Base-by-base conservation (phyloP, 2,797 vertebrate species). In the Coranthus polyacanthus region DNA sequence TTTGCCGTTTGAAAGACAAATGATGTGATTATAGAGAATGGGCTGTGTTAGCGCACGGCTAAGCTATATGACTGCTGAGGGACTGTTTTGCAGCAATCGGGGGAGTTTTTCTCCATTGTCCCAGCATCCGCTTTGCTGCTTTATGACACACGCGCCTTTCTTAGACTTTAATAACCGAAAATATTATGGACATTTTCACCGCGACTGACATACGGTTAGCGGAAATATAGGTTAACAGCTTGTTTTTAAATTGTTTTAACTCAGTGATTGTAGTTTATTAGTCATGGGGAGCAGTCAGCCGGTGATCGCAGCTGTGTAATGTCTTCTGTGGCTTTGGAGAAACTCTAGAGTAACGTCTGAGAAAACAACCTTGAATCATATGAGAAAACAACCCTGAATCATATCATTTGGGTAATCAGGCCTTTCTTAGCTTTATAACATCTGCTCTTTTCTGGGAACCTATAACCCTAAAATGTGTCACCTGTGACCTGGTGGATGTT, bases 1-100 rank as follows among this genome's bases (percentile, higher is more conserved):
- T 13, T 20, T 0, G 41, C 50, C 22, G 9, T 74, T 68, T 74
- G 24, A 56, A 49, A 76, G 68, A 78, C 70, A 68, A 55, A 77
- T 64, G 64, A 82, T 49, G 74, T 75, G 69, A 84, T 89, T 62
- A 64, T 24, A 56, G 62, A 32, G 51, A 79, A 79, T 45, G 55
- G 52, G 53, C 45, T 63, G 32, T 36, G 38, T 72, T 60, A 47
- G 54, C 47, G n/a, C 22, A 43, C 18, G 11, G 65, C 68, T 57
- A 38, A 63, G 63, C 72, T 47, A 2, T 17, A 38, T n/a, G n/a
- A 71, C 20, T 50, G 68, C 51, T 55, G 15, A 34, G 53, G 58
- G 52, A 74, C 64, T 21, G 44, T 17, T 68, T 58, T 46, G 49
- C 47, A 37, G 52, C 59, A 65, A 65, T 65, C 51, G 51, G 9